Base-by-base conservation (phyloP, 2,113 vertebrate genomes). In the Sialia sialis region DNA sequence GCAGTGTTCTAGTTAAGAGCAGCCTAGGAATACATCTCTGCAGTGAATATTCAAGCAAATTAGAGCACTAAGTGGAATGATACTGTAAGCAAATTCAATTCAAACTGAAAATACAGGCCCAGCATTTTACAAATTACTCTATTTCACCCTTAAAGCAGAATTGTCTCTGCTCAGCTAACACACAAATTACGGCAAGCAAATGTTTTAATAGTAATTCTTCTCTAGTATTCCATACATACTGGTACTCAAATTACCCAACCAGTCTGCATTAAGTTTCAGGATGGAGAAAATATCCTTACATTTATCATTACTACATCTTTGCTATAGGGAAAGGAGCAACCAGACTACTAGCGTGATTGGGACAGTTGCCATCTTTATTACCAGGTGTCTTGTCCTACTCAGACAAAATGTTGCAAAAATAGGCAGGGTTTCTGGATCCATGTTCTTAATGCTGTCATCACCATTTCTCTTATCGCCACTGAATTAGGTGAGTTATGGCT, bases 1-100 rank as follows among this genome's bases (percentile, higher is more conserved):
- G 92, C 94, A 90, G 78, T 90, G 68, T 95, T 96, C 89, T 95
- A 93, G 58, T 93, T 93, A 90, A 67, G 89, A 94, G 38, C 54
- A 84, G 78, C 67, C 64, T 79, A 89, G 84, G 46, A 96, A 77
- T 49, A 20, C 23, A 36, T 93, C 84, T 94, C 79, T 82, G 51
- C 63, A 48, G 73, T 93, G 84, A 88, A 93, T 83, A 84, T 82
- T 84, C 64, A 87, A 89, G 73, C 70, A 62, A 94, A 95, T 96
- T 94, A 95, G 81, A 75, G 62, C 93, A 89, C 68, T 23, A 39
- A 83, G 59, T 94, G 72, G 68, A 95, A 62, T 52, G 84, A 70
- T 77, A 46, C 36, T 83, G 39, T 77, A 87, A 96, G 64, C 4
- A 4, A 85, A 76, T 89, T 95, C 41, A 85, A 51, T 90, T 89